Conservation (phyloP, 2,797 vertebrate species). For the Tragelaphus eurycerus region DNA sequence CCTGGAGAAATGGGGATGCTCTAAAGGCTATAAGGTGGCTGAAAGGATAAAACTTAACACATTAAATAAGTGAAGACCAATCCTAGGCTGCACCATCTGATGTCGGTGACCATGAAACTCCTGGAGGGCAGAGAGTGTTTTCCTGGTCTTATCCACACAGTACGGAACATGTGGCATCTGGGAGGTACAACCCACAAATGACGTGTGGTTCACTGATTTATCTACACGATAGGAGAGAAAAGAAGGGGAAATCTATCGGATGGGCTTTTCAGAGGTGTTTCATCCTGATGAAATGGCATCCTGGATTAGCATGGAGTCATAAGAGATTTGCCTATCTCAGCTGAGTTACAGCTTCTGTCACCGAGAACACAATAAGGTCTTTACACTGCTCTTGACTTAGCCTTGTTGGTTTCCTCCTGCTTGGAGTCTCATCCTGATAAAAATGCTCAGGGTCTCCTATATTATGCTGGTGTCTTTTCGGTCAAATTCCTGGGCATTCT, state of each 20-base stretch:
- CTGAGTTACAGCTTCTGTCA: not conserved
- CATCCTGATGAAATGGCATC: not conserved
- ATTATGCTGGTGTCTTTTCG: not conserved
- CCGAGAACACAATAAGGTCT: not conserved
- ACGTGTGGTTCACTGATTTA: not conserved
- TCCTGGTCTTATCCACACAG: not conserved
- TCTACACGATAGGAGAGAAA: not conserved
- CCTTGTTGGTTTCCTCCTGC: not conserved
- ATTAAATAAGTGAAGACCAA: not conserved
- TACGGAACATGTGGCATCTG: not conserved
- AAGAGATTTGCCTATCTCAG: not conserved
- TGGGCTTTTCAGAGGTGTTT: not conserved
- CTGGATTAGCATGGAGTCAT: not conserved
- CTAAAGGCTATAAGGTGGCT: not conserved
- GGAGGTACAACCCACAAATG: not conserved
- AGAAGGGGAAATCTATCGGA: not conserved
- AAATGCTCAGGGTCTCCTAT: not conserved
- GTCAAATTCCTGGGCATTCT: not conserved
- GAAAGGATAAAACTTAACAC: not conserved
- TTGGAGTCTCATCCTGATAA: not conserved
- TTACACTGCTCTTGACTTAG: not conserved
- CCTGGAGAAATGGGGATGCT: not conserved
- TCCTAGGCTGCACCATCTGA: not conserved
- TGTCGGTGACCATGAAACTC: not conserved
- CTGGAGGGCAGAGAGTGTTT: not conserved